phyloP scores from a whole-genome alignment of 2,113 vertebrate genomes.

The Oenanthe melanoleuca region DNA sequence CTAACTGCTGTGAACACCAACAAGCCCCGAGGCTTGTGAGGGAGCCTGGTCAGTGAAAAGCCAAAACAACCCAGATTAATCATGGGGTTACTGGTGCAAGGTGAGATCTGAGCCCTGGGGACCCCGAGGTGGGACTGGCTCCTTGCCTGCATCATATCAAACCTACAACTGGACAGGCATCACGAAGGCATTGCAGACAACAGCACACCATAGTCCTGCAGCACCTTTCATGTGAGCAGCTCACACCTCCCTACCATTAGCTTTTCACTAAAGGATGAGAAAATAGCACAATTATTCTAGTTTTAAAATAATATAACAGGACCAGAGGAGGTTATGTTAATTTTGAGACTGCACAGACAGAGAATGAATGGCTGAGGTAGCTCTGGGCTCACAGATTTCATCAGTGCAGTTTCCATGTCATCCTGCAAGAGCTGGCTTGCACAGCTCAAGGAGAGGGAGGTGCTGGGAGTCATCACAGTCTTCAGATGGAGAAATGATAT shows the following conservation, averaged over 20 bases:
- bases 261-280: not conserved
- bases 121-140: not conserved
- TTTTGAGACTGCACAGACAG: not conserved
- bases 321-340: not conserved
- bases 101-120: not conserved
- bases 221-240: not conserved
- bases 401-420: not conserved
- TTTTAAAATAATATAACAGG: not conserved
- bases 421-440: not conserved
- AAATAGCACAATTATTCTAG: not conserved
- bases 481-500: not conserved
- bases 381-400: not conserved
- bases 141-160: not conserved
- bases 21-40: not conserved
- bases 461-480: not conserved
- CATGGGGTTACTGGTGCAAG: not conserved
- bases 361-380: not conserved
- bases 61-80: not conserved
- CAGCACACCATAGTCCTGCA: accelerated
- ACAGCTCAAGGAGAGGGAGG: not conserved
- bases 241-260: not conserved
- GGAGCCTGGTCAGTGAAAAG: not conserved
- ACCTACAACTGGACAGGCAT: not conserved
- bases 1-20: not conserved
- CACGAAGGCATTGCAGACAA: not conserved